phyloP scores from a whole-genome alignment of 2,888 invertebrate genomes.

The Ochlodes sylvanus region DNA sequence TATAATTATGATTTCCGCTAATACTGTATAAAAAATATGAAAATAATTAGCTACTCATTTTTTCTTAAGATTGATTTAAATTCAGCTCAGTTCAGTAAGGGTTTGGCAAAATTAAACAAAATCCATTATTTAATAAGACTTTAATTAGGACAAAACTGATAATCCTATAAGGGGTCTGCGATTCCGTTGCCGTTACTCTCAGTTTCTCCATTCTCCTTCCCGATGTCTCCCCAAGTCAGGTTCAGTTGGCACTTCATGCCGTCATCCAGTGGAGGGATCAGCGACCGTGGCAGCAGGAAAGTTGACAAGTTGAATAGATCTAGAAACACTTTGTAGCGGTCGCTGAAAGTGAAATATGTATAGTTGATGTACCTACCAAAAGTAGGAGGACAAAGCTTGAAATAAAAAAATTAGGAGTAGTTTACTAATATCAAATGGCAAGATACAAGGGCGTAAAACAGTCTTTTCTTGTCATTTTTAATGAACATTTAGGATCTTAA shows the following conservation, averaged over 20 bases:
- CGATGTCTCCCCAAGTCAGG: slow-evolving; percentile 79
- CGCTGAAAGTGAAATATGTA: slow-evolving; percentile 84
- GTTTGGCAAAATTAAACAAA: neutral
- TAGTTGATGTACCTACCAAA: neutral
- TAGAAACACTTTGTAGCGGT: slow-evolving; percentile 99
- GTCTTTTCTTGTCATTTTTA: too few species aligned
- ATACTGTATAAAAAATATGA: too few species aligned
- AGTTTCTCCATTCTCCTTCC: slow-evolving; percentile 49
- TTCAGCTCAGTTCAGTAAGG: too few species aligned
- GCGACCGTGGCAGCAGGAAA: slow-evolving; percentile 95
- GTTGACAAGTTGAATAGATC: slow-evolving; percentile 99
- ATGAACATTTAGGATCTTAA: too few species aligned
- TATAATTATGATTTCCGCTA: too few species aligned
- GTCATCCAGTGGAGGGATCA: slow-evolving; percentile 94
- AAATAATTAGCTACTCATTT: too few species aligned
- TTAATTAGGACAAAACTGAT: neutral
- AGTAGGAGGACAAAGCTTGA: too few species aligned
- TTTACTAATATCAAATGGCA: too few species aligned
- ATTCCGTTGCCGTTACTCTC: neutral
- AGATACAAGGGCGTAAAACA: too few species aligned
- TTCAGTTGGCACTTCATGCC: slow-evolving; percentile 92
- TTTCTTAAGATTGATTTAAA: too few species aligned
- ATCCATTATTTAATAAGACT: neutral
- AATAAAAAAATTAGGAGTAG: too few species aligned
- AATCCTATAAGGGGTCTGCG: slow-evolving; percentile 10